These are phyloP conservation scores for Cordilura impudica DNA, from an alignment of 2,888 invertebrate genomes.

Conservation along the genomic window DNA sequence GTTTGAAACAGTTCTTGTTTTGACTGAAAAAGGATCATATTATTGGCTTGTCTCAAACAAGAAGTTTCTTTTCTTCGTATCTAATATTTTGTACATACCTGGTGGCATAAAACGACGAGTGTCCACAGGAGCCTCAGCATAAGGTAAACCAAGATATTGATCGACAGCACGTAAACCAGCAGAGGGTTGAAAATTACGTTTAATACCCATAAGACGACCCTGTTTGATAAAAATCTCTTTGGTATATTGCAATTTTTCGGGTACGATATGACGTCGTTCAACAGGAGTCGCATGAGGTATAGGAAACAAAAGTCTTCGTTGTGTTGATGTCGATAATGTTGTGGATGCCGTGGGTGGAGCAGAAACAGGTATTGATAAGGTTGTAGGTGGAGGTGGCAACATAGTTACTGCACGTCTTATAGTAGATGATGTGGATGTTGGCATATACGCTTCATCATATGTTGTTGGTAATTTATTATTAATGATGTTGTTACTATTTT, in stretches of 20 bases:
- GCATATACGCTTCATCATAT: constrained; percentile 21
- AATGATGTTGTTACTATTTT: constrained; percentile 50
- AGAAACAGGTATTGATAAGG: constrained; percentile 15
- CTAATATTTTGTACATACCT: constrained; percentile 78
- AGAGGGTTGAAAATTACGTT: constrained; percentile 81
- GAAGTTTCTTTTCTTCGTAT: no score
- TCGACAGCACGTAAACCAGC: constrained; percentile 83
- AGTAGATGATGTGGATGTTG: constrained; percentile 39
- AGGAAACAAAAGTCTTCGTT: neutral
- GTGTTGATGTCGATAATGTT: neutral
- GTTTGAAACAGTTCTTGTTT: no score
- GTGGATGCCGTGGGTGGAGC: neutral
- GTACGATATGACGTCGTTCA: constrained; percentile 72
- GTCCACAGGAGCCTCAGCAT: constrained; percentile 88
- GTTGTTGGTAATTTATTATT: constrained; percentile 29
- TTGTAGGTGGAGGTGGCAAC: constrained; percentile 32
- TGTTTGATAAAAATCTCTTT: constrained; percentile 83
- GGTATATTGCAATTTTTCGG: constrained; percentile 79
- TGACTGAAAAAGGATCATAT: no score
- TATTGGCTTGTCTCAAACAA: no score
- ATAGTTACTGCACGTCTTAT: constrained; percentile 24
- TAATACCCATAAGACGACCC: constrained; percentile 84
- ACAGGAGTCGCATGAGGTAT: constrained; percentile 37
- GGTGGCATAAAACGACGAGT: constrained; percentile 91
- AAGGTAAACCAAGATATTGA: constrained; percentile 88